These are phyloP conservation scores for Steinernema khuongi DNA, from an alignment of 1,140 invertebrate species.

Conservation along the genomic window DNA sequence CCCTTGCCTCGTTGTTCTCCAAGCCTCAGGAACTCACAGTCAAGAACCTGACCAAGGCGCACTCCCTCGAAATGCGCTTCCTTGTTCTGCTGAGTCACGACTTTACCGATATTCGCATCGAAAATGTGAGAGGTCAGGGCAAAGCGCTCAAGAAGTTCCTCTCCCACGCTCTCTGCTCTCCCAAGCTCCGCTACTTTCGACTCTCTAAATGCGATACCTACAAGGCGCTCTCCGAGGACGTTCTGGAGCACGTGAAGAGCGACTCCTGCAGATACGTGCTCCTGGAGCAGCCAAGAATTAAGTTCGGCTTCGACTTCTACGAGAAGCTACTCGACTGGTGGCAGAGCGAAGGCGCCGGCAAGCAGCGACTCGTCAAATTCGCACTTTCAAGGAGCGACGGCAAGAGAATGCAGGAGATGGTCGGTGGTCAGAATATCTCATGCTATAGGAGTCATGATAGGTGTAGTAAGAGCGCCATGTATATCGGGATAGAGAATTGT, in stretches of 20 bases:
- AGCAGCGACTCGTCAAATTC: neutral
- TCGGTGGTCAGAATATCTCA: no score
- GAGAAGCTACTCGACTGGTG: neutral
- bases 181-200: neutral
- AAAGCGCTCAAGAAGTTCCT: neutral
- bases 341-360: neutral
- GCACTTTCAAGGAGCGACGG: neutral
- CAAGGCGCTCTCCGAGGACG: neutral
- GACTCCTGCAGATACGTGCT: neutral
- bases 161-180: neutral
- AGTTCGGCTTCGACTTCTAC: neutral
- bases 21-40: neutral
- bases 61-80: neutral
- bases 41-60: neutral
- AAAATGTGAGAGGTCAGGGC: neutral
- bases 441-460: no score
- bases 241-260: neutral
- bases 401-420: neutral
- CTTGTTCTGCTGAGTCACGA: neutral
- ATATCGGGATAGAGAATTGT: no score
- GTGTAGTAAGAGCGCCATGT: no score
- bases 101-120: neutral
- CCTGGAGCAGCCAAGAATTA: neutral
- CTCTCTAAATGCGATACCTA: neutral
- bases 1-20: neutral